Percentiles rank a stretch among this genome's conserved stretches.
These are phyloP conservation scores for Pocillopora meandrina DNA, from an alignment of 92 coral and sea anemone genomes.

Conservation along the genomic window DNA sequence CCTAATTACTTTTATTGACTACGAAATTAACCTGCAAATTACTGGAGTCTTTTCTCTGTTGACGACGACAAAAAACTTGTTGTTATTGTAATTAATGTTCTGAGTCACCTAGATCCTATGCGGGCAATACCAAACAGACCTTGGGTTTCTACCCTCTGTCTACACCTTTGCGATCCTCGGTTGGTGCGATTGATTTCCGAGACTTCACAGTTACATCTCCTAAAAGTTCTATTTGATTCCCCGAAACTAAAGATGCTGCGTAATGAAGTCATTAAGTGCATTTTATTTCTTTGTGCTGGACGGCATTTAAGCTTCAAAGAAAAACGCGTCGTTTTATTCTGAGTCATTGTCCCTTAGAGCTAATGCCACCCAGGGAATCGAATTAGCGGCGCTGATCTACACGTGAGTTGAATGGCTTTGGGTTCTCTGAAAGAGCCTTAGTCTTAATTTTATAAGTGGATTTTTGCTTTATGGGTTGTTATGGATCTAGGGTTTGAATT, in stretches of 20 bases:
- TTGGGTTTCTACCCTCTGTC: not conserved
- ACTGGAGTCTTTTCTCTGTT: slow-evolving; percentile 27
- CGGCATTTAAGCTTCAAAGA: not conserved
- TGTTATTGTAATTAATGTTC: slow-evolving; percentile 11
- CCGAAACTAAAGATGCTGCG: slow-evolving; percentile 1
- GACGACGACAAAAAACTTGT: slow-evolving; percentile 29
- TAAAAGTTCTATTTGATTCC: not conserved
- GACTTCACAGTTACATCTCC: not conserved
- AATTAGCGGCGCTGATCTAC: slow-evolving; percentile 24
- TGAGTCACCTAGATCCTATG: not conserved
- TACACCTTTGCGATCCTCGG: not conserved
- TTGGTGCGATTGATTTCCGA: not conserved
- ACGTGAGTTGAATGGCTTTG: slow-evolving; percentile 6
- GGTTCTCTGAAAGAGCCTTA: slow-evolving; percentile 16
- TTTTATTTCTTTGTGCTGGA: slow-evolving; percentile 1
- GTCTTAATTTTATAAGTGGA: slow-evolving; percentile 33
- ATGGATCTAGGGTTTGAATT: slow-evolving; percentile 41
- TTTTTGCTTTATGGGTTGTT: slow-evolving; percentile 31
- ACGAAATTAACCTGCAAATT: slow-evolving; percentile 31
- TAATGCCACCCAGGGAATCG: not conserved
- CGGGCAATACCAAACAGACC: not conserved
- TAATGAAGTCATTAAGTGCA: slow-evolving; percentile 24
- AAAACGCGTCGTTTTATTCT: slow-evolving; percentile 15
- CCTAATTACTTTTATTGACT: slow-evolving; percentile 40
- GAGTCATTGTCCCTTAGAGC: slow-evolving; percentile 1